Base-by-base conservation (phyloP, 1,140 invertebrate species). In the Argopecten irradians region DNA sequence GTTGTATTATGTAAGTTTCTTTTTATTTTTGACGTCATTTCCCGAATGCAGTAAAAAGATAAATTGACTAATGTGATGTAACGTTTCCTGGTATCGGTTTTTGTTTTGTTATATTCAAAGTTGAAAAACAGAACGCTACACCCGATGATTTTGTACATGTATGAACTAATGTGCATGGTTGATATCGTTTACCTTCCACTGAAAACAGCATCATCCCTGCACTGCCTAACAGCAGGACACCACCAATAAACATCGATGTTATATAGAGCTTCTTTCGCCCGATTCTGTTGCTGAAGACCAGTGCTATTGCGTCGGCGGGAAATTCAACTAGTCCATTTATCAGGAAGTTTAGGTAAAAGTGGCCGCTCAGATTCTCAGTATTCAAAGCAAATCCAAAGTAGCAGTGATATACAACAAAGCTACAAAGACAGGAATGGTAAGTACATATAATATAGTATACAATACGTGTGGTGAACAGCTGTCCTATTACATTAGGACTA, bases 281-380 rank as follows among this genome's bases (percentile, higher is more conserved):
- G 5, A 90, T 41, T 36, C 88, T 86, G 43, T 92, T 87, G 0
- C 91, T 71, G 9, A 92, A 35, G 7, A 89, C 35, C 16, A 92
- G 55, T 34, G 87, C 90, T 9, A 92, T 22, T 32, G 89, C 22
- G 82, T 91, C 90, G 9, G 97, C 97, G 0, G 97, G 97, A 88
- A 97, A 96, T 95, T 98, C 97, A 0, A 98, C 97, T 1, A 96
- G 94, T 0, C 97, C 97, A n/a, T 87, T 85, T 41, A 93, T 36
- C 19, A 88, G 86, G 84, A 92, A 92, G 88, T 93, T 93, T 0
- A 91, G 71, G 88, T 95, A 95, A 86, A 94, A 55, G 86, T 85
- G 88, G 34, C 93, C 87, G 9, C 90, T 90, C 0, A 93, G 89
- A 41, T 91, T 90, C 8, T 89, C 92, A 33, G 86, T 90, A 85